A percentile compares a stretch with the other conserved stretches of the same genome.
Conservation (phyloP, 53 echinoderm and acorn worm species). For the Echinarachnius parma region DNA sequence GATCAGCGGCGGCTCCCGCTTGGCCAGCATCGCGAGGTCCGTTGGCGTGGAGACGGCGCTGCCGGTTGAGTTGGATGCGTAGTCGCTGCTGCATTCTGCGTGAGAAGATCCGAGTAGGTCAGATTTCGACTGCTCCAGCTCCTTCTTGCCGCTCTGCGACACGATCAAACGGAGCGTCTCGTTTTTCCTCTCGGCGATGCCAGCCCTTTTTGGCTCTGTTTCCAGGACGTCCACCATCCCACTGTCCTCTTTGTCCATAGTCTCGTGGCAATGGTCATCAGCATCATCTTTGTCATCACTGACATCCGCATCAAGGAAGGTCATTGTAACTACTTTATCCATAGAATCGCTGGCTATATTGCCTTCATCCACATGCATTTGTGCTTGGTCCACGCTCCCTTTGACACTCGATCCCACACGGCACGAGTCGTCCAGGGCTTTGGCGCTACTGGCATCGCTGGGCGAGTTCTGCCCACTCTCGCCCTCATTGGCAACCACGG, state of each 20-base stretch:
- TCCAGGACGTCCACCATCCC: slow-evolving; percentile 19
- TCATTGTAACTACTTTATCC: no score
- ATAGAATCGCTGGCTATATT: no score
- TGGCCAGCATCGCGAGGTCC: slow-evolving; percentile 11
- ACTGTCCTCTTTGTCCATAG: slow-evolving; percentile 36
- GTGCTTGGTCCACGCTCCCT: no score
- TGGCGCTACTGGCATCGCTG: slow-evolving; percentile 2
- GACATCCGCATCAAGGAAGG: no score
- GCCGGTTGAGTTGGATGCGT: slow-evolving; percentile 44
- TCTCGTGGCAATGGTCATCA: not conserved
- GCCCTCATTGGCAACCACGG: slow-evolving; percentile 36
- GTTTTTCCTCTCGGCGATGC: slow-evolving; percentile 35
- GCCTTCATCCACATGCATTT: no score
- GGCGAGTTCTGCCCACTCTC: slow-evolving; percentile 31
- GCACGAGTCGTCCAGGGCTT: no score
- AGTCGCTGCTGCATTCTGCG: slow-evolving; percentile 35
- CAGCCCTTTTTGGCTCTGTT: slow-evolving; percentile 11
- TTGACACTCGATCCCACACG: no score
- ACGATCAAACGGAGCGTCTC: slow-evolving; percentile 28
- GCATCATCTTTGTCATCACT: not conserved
- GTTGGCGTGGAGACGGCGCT: slow-evolving; percentile 43
- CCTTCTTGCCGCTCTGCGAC: slow-evolving; percentile 4
- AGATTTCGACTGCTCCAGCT: not conserved
- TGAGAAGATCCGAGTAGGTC: slow-evolving; percentile 25
- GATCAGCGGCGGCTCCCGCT: slow-evolving; percentile 16